A percentile compares a stretch with the other conserved stretches of the same genome.
Evolutionary conservation across 2,113 vertebrate species (phyloP).

Genomic region (Halichoerus grypus): DNA sequence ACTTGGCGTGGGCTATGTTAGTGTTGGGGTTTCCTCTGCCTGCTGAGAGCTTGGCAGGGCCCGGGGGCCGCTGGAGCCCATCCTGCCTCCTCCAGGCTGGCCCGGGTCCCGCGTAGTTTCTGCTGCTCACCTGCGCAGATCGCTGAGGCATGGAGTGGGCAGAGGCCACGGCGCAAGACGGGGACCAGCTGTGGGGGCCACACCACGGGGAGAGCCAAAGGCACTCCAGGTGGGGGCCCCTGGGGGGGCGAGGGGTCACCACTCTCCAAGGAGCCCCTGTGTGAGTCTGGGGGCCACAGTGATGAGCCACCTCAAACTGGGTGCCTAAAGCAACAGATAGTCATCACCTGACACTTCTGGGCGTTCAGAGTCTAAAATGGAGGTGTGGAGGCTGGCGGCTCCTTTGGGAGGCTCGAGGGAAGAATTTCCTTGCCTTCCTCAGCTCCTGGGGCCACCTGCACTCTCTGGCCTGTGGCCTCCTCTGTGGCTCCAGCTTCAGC

Average conservation of each 20-base stretch:
- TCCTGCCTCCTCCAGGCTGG: neutral
- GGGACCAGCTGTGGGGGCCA: too few species aligned
- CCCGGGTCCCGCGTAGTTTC: neutral
- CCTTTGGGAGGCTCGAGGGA: neutral
- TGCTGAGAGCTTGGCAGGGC: neutral
- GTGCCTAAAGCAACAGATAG: neutral
- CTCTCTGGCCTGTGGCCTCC: neutral
- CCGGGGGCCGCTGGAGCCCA: neutral
- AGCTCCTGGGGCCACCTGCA: neutral
- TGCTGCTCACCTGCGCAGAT: neutral
- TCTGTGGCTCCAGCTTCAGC: neutral
- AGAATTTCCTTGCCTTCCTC: neutral
- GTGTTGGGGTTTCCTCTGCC: neutral
- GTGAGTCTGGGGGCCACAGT: neutral
- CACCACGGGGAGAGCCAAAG: neutral
- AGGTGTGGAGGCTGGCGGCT: neutral
- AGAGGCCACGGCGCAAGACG: too few species aligned
- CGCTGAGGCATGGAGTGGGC: neutral
- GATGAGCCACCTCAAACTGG: neutral
- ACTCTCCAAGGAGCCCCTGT: neutral
- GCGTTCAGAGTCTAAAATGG: neutral
- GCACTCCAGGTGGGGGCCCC: neutral
- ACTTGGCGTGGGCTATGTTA: neutral
- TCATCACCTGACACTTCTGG: neutral
- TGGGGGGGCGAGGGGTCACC: fast-evolving